A percentile compares a stretch with the other conserved stretches of the same genome.
Evolutionary conservation across 2,888 invertebrate species (phyloP).

Genomic region (Tipula confusa): DNA sequence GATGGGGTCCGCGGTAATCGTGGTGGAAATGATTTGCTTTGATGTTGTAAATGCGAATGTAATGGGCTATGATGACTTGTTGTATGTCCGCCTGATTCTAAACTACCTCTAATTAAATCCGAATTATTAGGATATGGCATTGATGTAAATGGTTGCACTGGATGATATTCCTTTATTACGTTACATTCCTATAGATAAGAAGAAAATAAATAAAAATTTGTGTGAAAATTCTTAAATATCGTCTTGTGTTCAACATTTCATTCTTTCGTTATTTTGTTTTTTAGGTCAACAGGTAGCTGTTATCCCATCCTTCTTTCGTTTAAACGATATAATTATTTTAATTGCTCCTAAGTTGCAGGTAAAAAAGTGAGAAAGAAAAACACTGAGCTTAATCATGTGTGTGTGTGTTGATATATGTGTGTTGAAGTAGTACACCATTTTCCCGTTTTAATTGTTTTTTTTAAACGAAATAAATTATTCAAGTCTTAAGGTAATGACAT

Average conservation of each 20-base stretch:
- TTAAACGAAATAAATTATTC: background rate
- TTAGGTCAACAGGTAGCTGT: background rate
- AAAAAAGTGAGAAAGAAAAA: background rate
- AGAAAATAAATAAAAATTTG: background rate
- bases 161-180: constrained; percentile 59
- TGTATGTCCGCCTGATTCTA: constrained; percentile 54
- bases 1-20: constrained; percentile 72
- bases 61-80: constrained; percentile 45
- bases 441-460: background rate
- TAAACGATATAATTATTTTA: background rate
- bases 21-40: constrained; percentile 63
- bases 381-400: background rate
- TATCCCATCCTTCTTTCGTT: background rate
- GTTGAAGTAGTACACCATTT: background rate
- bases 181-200: constrained; percentile 57
- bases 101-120: constrained; percentile 52
- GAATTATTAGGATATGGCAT: constrained; percentile 45
- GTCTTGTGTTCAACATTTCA: background rate
- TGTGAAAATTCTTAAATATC: background rate
- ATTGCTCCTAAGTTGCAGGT: background rate
- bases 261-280: background rate
- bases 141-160: constrained; percentile 57
- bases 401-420: no score
- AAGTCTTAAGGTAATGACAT: background rate
- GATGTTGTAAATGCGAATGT: constrained; percentile 60